Evolutionary conservation across 2,888 invertebrate species (phyloP), one percentile per base, ranked within the genome.

Genomic region (Aleiodes leptofemur): DNA sequence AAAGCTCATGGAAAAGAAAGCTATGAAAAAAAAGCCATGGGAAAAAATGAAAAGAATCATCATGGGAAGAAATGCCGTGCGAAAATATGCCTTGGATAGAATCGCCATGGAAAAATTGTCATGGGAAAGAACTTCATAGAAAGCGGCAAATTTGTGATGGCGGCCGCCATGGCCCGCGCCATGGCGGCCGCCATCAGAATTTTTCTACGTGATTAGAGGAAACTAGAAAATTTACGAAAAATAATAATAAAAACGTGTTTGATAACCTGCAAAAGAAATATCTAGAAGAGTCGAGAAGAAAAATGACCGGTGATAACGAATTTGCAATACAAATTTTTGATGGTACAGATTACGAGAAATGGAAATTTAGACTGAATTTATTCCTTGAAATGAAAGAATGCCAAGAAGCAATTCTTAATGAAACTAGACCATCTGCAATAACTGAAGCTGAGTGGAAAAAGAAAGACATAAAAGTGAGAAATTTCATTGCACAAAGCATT

Each of bases 361-460:
- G 82, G 82, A 82, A 82, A 68, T 81, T 77, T 73, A 29, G 82
- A 59, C 70, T 82, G 7, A n/a, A 68, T 6, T 61, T 78, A 59
- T 80, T 73, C 66, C 76, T 82, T 8, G 79, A 79, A 69, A 72
- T 78, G 55, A 82, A 80, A 75, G 72, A 81, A 31, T 81, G 80
- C 61, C 13, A 76, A 14, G 38, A 53, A 16, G 73, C 73, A n/a
- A 53, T 74, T n/a, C 34, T 43, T 16, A 71, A 77, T 61, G 76
- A 76, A 50, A 71, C 73, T 29, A 14, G 8, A 11, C 4, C n/a
- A 55, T 61, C 34, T n/a, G 77, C 1, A 38, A 38, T 76, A 23
- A 31, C 23, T 9, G 69, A 72, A 64, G 72, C 51, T 0, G 72
- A 57, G 0, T 83, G 81, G 82, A 71, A 77, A 6, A 76, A 81